Evolutionary conservation across 1,140 invertebrate genomes (phyloP).

Genomic region (Drosophila fuyamai): DNA sequence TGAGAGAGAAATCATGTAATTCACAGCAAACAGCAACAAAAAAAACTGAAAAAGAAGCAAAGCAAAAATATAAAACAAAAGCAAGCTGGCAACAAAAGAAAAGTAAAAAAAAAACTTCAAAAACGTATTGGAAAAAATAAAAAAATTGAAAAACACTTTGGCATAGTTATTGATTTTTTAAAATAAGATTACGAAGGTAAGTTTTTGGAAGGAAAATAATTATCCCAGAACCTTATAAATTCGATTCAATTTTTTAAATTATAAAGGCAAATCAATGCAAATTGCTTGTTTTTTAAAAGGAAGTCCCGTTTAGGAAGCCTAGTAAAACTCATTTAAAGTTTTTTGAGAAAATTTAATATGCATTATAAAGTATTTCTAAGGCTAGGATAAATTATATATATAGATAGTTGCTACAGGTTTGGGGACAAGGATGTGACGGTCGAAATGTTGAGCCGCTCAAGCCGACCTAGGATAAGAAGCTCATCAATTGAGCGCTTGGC

Average conservation of each 20-base stretch:
- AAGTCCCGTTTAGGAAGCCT: no score
- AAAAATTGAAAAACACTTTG: slow-evolving; percentile 76
- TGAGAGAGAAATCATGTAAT: slow-evolving; percentile 55
- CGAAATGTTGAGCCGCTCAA: slow-evolving; percentile 59
- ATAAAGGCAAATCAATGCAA: no score
- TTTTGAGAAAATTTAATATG: neutral
- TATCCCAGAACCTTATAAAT: no score
- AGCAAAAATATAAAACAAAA: slow-evolving; percentile 65
- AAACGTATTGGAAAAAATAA: slow-evolving; percentile 78
- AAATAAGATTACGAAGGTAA: no score
- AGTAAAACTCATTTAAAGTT: neutral
- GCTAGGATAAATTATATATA: neutral
- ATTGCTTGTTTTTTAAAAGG: no score
- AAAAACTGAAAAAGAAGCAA: slow-evolving; percentile 65
- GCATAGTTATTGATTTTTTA: neutral
- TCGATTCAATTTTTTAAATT: no score
- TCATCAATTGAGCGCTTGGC: slow-evolving; percentile 74
- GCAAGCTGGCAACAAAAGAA: slow-evolving; percentile 59
- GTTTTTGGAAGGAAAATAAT: no score
- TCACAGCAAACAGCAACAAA: slow-evolving; percentile 69
- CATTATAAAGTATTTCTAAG: neutral
- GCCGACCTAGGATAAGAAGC: slow-evolving; percentile 59
- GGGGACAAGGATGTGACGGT: slow-evolving; percentile 66
- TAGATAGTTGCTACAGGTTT: slow-evolving; percentile 45
- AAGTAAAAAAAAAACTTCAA: slow-evolving; percentile 59